phyloP scores from a whole-genome alignment of 2,888 invertebrate species.

The Pheosia tremula region DNA sequence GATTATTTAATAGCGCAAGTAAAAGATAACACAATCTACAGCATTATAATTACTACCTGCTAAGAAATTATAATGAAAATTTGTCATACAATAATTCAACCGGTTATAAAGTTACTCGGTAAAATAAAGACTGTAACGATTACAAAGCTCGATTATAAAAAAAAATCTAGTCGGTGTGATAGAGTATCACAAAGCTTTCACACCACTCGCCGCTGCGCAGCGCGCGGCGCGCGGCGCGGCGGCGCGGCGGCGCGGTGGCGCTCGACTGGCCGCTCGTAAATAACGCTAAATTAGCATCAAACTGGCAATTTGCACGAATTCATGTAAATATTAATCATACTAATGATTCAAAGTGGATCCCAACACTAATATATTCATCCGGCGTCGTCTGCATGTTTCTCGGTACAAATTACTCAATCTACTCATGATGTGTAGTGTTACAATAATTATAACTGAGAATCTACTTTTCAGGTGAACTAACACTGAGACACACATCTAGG shows the following conservation, averaged over 20 bases:
- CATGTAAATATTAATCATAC: conserved; percentile 66
- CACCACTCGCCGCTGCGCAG: background rate
- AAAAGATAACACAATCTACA: no score
- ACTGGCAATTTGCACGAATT: conserved; percentile 62
- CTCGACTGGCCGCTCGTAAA: conserved; percentile 37
- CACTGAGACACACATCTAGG: no score
- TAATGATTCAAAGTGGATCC: conserved; percentile 46
- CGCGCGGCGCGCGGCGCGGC: background rate
- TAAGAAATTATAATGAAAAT: no score
- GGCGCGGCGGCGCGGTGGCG: background rate
- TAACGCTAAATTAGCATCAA: conserved; percentile 51
- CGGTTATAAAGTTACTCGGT: no score
- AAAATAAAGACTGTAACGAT: no score
- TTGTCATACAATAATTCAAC: no score
- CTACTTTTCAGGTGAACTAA: background rate
- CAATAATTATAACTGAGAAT: background rate
- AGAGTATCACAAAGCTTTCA: no score
- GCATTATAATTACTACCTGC: no score
- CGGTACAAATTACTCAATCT: background rate
- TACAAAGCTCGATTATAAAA: no score
- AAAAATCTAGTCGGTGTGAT: no score
- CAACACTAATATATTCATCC: conserved; percentile 12
- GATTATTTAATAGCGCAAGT: no score
- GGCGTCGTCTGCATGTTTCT: conserved; percentile 3
- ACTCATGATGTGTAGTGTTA: background rate